Base-by-base conservation (phyloP, 2,888 invertebrate species). In the Sacculina carcini region DNA sequence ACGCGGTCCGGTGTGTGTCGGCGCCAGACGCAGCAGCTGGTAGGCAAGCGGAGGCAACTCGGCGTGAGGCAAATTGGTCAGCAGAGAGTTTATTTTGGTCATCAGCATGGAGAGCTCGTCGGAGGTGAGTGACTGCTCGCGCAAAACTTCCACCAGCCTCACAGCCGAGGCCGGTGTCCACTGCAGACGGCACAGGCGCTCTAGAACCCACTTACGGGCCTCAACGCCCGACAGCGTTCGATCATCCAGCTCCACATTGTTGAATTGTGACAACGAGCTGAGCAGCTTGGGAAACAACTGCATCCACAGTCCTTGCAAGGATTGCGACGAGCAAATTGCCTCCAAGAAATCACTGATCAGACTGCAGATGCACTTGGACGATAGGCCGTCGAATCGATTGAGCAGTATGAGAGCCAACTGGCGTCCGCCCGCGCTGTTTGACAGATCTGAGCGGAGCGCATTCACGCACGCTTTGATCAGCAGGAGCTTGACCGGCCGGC, bases 201-300 rank as follows among this genome's bases (percentile, higher is more conserved):
- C 50, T 23, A 56, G 42, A 2, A 51, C 38, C 16, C 52, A 48
- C 29, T 54, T 52, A 7, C 54, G 49, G 39, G 48, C 54, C 47
- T 54, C 54, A 3, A 32, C 50, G n/a, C 56, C 56, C 21, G 46
- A 2, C 54, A 52, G 47, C 19, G 47, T 29, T 12, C 39, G 47
- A 3, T 54, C 54, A 2, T 24, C 49, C 21, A 52, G 26, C n/a
- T 31, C 53, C 7, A 56, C 28, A 10, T 53, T 53, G 24, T 52
- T 50, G 21, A 50, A 44, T 34, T 44, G 28, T 7, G 48, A 44
- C 19, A 56, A 16, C 36, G 47, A 38, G 24, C 38, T 46, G 19
- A 56, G 48, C 10, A 53, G 48, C 26, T 52, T 53, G 1, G 56
- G 51, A n/a, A 56, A 46, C 19, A 56, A 29, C 23, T 54, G 52